phyloP scores from a whole-genome alignment of 2,113 vertebrate species.

The Cygnus buccinator region DNA sequence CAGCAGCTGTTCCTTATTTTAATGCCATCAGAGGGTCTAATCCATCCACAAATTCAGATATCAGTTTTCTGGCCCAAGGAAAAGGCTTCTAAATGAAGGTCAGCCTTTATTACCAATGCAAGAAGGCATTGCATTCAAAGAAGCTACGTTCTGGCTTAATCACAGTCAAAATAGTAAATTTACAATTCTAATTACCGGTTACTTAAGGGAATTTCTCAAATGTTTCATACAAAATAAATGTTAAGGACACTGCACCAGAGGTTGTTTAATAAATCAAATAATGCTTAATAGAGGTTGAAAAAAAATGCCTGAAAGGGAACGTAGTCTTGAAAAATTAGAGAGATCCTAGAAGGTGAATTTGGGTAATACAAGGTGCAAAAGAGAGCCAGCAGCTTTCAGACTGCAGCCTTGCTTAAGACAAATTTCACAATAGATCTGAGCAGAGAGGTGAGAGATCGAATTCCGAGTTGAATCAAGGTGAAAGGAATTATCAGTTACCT shows the following conservation, averaged over 20 bases:
- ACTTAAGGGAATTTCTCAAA: neutral
- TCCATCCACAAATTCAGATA: conserved; percentile 44
- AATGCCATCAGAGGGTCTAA: conserved; percentile 51
- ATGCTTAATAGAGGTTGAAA: neutral
- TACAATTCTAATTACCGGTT: neutral
- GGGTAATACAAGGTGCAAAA: neutral
- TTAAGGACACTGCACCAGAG: neutral
- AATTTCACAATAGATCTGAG: neutral
- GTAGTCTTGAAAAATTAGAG: neutral
- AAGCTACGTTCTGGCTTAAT: neutral
- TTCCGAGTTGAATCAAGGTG: neutral
- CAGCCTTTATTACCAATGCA: neutral
- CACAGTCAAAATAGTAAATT: neutral
- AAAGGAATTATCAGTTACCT: neutral
- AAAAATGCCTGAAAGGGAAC: neutral
- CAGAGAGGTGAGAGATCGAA: neutral
- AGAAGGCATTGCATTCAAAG: neutral
- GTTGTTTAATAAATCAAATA: neutral
- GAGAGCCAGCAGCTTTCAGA: neutral
- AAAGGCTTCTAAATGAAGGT: conserved; percentile 47
- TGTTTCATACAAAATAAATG: neutral
- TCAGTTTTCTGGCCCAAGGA: conserved; percentile 61
- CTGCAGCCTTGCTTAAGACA: neutral
- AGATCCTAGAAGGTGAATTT: neutral
- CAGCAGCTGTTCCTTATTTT: conserved; percentile 66